Evolutionary conservation across 2,113 vertebrate species (phyloP).

Genomic region (Scortum barcoo): DNA sequence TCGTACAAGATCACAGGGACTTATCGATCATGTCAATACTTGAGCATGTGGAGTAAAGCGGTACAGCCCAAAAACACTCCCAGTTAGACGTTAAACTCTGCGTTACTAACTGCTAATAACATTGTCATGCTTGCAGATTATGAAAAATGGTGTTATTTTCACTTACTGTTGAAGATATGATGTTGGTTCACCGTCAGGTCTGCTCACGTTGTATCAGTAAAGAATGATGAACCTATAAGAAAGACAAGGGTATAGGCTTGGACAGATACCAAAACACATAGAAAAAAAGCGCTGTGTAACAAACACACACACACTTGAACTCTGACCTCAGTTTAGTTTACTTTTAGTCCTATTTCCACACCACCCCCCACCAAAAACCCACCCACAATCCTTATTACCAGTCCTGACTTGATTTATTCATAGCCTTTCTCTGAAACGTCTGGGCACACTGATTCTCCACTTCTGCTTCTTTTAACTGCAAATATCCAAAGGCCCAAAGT

Average conservation of each 20-base stretch:
- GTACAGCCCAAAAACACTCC: background rate
- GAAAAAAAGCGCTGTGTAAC: background rate
- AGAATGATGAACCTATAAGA: conserved; percentile 17
- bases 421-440: too few relatives aligned
- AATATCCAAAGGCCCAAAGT: background rate
- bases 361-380: background rate
- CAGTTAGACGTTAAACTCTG: background rate
- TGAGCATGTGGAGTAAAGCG: background rate
- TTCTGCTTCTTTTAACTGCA: background rate
- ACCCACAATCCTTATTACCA: too few relatives aligned
- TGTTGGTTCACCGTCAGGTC: background rate
- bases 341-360: background rate
- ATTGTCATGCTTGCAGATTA: background rate
- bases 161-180: conserved; percentile 58
- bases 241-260: background rate
- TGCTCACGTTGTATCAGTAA: background rate
- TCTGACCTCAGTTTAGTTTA: background rate
- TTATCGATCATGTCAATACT: background rate
- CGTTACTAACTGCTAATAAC: background rate
- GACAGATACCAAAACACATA: background rate
- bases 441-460: too few relatives aligned
- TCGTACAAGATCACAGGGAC: background rate
- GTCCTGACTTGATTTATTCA: background rate
- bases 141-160: background rate
- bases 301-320: background rate